Percentiles rank a stretch among this genome's conserved stretches.
phyloP scores from a whole-genome alignment of 2,888 invertebrate genomes.

The Hirtodrosophila confusa region DNA sequence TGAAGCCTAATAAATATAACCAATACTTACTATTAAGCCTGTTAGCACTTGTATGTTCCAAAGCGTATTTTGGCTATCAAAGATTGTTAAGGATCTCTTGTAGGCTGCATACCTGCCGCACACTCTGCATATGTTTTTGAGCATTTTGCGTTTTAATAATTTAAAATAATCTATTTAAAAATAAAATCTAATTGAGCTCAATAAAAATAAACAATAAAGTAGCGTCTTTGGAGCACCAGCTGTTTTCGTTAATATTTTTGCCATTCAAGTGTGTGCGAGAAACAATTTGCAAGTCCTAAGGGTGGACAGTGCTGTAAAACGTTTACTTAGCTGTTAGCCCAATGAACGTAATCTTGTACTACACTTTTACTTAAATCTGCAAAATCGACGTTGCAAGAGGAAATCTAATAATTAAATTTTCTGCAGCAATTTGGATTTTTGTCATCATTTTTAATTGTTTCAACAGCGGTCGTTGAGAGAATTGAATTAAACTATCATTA shows the following conservation, averaged over 20 bases:
- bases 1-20: too few relatives aligned
- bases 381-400: too few relatives aligned
- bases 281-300: too few relatives aligned
- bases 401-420: too few relatives aligned
- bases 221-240: conserved; percentile 25
- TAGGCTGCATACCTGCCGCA: conserved; percentile 44
- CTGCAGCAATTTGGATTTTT: too few relatives aligned
- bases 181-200: background rate
- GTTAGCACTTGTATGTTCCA: conserved; percentile 46
- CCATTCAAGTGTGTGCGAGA: conserved; percentile 37
- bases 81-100: conserved; percentile 41
- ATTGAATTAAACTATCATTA: too few relatives aligned
- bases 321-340: background rate
- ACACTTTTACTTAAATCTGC: too few relatives aligned
- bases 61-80: conserved; percentile 38
- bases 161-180: conserved; percentile 6
- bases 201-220: conserved; percentile 12
- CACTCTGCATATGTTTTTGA: conserved; percentile 46
- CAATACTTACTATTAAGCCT: conserved; percentile 38
- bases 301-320: conserved; percentile 22
- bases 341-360: background rate
- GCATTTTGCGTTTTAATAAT: conserved; percentile 25
- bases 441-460: too few relatives aligned
- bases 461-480: too few relatives aligned
- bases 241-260: conserved; percentile 17